Percentiles rank a stretch among this genome's conserved stretches.
Evolutionary conservation across 2,888 invertebrate species (phyloP).

Genomic region (Ochlodes sylvanus): DNA sequence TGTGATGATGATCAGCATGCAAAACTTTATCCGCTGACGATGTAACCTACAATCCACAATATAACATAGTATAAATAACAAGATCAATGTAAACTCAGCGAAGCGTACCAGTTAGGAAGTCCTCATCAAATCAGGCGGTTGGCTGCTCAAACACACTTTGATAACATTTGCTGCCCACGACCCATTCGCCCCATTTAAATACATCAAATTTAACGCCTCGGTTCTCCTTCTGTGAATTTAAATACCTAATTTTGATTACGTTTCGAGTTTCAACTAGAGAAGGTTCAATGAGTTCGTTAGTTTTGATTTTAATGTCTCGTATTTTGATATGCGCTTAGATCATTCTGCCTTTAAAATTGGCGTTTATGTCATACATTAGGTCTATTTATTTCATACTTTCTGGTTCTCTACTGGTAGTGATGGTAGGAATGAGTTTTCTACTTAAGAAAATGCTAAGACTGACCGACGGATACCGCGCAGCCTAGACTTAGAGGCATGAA

Average conservation of each 20-base stretch:
- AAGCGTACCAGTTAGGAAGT: conserved; percentile 69
- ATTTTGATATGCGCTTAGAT: too few species aligned
- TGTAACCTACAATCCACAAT: background rate
- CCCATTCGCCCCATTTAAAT: conserved; percentile 70
- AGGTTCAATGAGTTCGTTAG: background rate
- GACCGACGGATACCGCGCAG: too few species aligned
- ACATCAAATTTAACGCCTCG: conserved; percentile 63
- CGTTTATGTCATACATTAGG: too few species aligned
- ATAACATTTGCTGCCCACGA: conserved; percentile 66
- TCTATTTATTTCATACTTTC: too few species aligned
- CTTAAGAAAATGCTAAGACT: too few species aligned
- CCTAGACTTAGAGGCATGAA: too few species aligned
- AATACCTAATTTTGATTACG: conserved; percentile 15
- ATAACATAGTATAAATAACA: conserved; percentile 23
- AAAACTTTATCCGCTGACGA: background rate
- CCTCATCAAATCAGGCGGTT: conserved; percentile 65
- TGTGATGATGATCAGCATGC: too few species aligned
- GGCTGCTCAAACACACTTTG: conserved; percentile 67
- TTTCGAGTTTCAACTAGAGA: background rate
- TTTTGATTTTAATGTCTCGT: background rate
- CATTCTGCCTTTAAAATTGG: too few species aligned
- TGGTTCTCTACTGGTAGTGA: too few species aligned
- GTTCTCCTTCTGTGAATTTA: conserved; percentile 21
- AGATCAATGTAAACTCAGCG: conserved; percentile 58
- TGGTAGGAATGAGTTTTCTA: too few species aligned